Base-by-base conservation (phyloP, 2,888 invertebrate species). In the Orthonevra nobilis region DNA sequence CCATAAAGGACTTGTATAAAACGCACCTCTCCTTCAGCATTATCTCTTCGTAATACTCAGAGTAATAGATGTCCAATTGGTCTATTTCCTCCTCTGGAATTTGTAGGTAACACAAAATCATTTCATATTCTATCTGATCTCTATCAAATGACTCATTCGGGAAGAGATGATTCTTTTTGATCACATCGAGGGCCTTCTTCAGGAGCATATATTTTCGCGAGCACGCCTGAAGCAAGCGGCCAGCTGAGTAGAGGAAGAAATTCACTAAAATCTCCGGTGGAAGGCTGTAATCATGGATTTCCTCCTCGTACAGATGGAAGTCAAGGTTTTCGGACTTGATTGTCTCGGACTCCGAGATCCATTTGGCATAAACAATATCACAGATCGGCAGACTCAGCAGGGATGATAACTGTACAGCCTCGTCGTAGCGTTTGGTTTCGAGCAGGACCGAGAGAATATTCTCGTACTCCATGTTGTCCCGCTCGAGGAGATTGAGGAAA, bases 201-300 rank as follows among this genome's bases (percentile, higher is more conserved):
- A 87, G 82, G 10, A 88, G 79, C 28, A 91, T 90, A 85, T 92
- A 93, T 20, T 85, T 85, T 4, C 81, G 70, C 0, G 77, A 64
- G 1, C 83, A 81, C 0, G 82, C 58, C 15, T 90, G 87, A 0
- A 84, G 84, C 23, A 92, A 89, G 74, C 90, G 90, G 1, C 90
- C 89, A 0, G 91, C 90, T 0, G 86, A 85, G 58, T 90, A 89
- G 0, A 92, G 88, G 34, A 93, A 91, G 85, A 94, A 94, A 79
- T 92, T 89, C 0, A 93, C 91, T 0, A 93, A 91, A 12, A 91
- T 90, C 73, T 91, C 90, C 10, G 93, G 92, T 0, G 91, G 88
- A 0, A 94, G 91, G 0, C 91, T 88, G 54, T 92, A 91, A 26
- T 90, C 88, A 82, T 90, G 89, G 81, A 94, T 93, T 50, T 92